Evolutionary conservation across 2,888 invertebrate genomes (phyloP).

Genomic region (Microplitis deprimator): DNA sequence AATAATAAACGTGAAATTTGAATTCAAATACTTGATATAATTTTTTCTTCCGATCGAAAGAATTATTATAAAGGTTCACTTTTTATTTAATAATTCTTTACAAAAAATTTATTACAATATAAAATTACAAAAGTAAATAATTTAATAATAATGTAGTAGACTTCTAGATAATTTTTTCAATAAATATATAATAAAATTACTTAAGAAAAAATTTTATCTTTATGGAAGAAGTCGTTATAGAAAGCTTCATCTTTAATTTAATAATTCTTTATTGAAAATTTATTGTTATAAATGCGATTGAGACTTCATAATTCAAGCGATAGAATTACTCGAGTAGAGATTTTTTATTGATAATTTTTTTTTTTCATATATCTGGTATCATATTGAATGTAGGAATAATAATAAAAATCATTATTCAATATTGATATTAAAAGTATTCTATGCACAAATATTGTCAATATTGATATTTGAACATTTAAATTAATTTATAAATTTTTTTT

Average conservation of each 20-base stretch:
- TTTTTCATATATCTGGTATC: neutral
- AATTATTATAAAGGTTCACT: neutral
- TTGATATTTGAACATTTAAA: neutral
- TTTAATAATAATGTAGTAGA: no score
- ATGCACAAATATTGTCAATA: neutral
- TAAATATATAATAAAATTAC: no score
- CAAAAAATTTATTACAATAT: neutral
- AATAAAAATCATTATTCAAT: neutral
- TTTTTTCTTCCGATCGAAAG: neutral
- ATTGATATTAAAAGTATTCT: neutral
- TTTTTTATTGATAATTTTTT: neutral
- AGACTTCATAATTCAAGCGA: neutral
- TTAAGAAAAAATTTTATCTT: neutral
- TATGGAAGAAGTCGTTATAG: neutral
- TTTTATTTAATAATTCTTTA: neutral
- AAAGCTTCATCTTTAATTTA: neutral
- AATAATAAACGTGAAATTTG: neutral
- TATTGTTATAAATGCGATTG: constrained; percentile 14
- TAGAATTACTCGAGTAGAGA: constrained; percentile 15
- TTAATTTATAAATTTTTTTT: neutral
- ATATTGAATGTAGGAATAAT: neutral
- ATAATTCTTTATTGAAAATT: neutral
- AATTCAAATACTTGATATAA: neutral
- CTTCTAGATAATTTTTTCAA: no score
- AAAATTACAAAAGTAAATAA: no score